Evolutionary conservation across 2,113 vertebrate species (phyloP).

Genomic region (Manacus vitellinus): DNA sequence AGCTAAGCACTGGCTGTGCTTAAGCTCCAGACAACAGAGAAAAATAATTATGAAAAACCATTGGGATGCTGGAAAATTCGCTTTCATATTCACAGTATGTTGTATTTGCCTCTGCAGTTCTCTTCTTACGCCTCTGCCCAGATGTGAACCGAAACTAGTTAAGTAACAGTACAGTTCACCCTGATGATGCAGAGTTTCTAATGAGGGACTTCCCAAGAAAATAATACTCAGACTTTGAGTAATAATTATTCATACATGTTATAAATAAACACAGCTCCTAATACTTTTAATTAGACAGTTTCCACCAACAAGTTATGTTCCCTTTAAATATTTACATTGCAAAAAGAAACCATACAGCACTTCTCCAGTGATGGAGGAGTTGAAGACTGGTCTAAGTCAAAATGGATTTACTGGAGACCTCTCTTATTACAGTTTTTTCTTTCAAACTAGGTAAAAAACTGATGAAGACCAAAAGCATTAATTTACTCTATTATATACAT

Average conservation of each 20-base stretch:
- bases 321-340: not conserved
- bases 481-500: not conserved
- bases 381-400: not conserved
- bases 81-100: not conserved
- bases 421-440: not conserved
- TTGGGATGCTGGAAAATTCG: conserved; percentile 6
- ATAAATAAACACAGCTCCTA: conserved; percentile 56
- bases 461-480: not conserved
- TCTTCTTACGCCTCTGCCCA: not conserved
- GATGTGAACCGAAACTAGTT: conserved; percentile 53
- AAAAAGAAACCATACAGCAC: not conserved
- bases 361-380: not conserved
- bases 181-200: conserved; percentile 66
- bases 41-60: not conserved
- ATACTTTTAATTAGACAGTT: conserved; percentile 31
- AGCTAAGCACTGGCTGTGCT: not conserved
- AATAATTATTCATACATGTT: conserved; percentile 58
- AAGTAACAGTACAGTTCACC: conserved; percentile 41
- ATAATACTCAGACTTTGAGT: conserved; percentile 49
- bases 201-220: conserved; percentile 74
- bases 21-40: not conserved
- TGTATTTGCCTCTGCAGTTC: not conserved
- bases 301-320: not conserved
- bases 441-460: not conserved
- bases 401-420: not conserved